A percentile compares a stretch with the other conserved stretches of the same genome.
phyloP scores from a whole-genome alignment of 2,888 invertebrate genomes.

The Antheraea yamamai region DNA sequence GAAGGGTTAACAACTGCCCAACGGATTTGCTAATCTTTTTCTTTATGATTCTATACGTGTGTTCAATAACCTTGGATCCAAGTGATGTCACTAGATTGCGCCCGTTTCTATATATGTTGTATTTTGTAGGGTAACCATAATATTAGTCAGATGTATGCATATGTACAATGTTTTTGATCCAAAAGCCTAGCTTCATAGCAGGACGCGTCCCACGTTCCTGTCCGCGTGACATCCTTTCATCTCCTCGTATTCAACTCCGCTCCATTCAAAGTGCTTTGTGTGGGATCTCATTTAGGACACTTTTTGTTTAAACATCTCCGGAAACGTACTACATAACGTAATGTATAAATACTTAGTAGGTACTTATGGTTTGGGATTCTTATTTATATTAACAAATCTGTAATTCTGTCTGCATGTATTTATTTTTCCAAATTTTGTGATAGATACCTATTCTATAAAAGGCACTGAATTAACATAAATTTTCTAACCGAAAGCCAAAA shows the following conservation, averaged over 20 bases:
- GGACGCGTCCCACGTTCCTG: constrained; percentile 1
- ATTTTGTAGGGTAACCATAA: neutral
- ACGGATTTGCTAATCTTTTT: too few relatives aligned
- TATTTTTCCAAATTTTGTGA: neutral
- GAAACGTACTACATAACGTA: neutral
- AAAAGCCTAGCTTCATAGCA: neutral
- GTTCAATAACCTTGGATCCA: too few relatives aligned
- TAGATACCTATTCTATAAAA: too few relatives aligned
- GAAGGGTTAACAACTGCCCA: too few relatives aligned
- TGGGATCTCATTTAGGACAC: constrained; percentile 3
- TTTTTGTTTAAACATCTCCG: constrained; percentile 10
- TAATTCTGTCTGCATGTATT: neutral
- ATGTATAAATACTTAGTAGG: neutral
- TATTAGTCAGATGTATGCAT: neutral
- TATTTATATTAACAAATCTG: neutral
- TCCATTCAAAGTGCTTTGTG: constrained; percentile 8
- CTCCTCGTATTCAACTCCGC: constrained; percentile 5
- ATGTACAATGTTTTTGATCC: neutral
- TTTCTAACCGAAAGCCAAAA: too few relatives aligned
- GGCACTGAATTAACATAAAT: too few relatives aligned
- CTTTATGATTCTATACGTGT: too few relatives aligned
- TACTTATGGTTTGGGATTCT: neutral
- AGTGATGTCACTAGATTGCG: neutral
- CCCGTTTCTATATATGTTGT: neutral
- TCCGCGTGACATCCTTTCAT: constrained; percentile 12